Conservation (phyloP, 2,113 vertebrate genomes). For the Opisthocomus hoazin region DNA sequence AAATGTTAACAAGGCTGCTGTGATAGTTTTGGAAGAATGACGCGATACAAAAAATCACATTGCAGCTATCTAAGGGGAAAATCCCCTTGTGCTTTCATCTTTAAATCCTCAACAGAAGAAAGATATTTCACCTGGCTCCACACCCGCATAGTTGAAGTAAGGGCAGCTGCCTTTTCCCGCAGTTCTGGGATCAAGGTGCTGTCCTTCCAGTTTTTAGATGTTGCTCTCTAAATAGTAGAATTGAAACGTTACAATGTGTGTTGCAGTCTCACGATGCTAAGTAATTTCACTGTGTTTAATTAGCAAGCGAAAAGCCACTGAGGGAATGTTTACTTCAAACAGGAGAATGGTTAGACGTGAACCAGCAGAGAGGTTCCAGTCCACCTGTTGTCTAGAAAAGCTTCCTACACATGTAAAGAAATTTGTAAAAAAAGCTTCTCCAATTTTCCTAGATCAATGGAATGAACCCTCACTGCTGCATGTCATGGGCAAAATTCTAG, state of each 20-base stretch:
- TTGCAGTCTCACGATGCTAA: not conserved
- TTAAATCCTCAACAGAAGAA: slow-evolving; percentile 3
- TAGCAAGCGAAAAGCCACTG: not conserved
- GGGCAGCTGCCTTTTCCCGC: not conserved
- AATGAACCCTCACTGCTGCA: not conserved
- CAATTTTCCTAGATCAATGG: not conserved
- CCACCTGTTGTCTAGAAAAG: not conserved
- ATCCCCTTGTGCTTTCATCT: slow-evolving; percentile 56
- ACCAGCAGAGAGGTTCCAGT: not conserved
- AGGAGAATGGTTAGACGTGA: not conserved
- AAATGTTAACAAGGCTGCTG: not conserved
- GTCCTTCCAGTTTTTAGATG: not conserved
- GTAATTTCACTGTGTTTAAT: not conserved
- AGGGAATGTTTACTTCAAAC: not conserved
- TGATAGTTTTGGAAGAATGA: not conserved
- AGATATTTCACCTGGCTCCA: slow-evolving; percentile 13
- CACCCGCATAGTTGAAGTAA: not conserved
- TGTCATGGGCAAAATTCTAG: not conserved
- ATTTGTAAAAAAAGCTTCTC: not conserved
- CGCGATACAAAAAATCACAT: not conserved
- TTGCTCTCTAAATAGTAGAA: not conserved
- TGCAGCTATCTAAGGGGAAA: slow-evolving; percentile 28
- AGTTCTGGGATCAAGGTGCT: not conserved
- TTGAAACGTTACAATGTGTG: not conserved
- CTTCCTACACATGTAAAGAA: not conserved